These are phyloP conservation scores for Idaea straminata DNA, from an alignment of 2,888 invertebrate genomes.

Conservation along the genomic window DNA sequence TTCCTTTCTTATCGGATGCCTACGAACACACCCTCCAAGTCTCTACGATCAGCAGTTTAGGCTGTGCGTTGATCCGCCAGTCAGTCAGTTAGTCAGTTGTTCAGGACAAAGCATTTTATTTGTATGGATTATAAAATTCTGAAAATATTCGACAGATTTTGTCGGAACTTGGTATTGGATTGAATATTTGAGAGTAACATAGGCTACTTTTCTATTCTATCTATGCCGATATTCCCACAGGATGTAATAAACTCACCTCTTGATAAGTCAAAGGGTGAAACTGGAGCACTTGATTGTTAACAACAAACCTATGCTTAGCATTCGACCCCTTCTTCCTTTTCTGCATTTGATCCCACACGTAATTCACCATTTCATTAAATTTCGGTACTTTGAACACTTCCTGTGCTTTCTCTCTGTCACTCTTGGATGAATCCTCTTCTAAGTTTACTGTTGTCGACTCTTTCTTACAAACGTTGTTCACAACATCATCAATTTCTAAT, in stretches of 20 bases:
- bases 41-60: no score
- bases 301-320: conserved; percentile 79
- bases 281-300: conserved; percentile 85
- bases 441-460: conserved; percentile 52
- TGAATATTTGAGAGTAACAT: no score
- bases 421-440: conserved; percentile 65
- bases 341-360: conserved; percentile 84
- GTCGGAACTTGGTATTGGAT: no score
- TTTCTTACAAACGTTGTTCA: conserved; percentile 68
- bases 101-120: no score
- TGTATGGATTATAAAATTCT: no score
- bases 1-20: no score
- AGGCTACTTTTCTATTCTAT: no score
- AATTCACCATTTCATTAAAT: conserved; percentile 86
- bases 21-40: no score
- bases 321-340: conserved; percentile 80
- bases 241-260: conserved; percentile 78
- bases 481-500: conserved; percentile 71
- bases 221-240: no score
- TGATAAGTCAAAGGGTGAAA: conserved; percentile 86
- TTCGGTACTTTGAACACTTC: conserved; percentile 81
- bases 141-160: no score
- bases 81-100: no score
- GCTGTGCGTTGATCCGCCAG: no score
- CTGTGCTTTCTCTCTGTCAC: conserved; percentile 53